phyloP scores from a whole-genome alignment of 2,113 vertebrate genomes.

The Onychostruthus taczanowskii region DNA sequence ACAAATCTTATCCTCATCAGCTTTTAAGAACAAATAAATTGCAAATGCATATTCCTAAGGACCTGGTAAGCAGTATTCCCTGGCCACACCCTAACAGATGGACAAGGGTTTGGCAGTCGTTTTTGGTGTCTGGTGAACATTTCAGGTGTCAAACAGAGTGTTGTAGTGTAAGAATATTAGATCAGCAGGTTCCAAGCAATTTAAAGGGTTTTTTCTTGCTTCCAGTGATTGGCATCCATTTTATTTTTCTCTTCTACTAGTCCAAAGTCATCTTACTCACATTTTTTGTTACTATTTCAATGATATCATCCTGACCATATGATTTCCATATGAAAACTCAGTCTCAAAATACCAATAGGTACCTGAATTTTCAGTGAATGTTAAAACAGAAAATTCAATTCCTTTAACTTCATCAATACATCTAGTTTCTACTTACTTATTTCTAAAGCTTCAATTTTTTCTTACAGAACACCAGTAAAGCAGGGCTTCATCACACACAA shows the following conservation, averaged over 20 bases:
- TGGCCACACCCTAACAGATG: background rate
- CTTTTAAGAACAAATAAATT: background rate
- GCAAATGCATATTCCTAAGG: background rate
- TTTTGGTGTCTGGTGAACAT: background rate
- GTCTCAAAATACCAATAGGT: background rate
- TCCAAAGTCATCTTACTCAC: background rate
- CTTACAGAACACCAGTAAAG: background rate
- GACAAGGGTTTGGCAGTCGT: background rate
- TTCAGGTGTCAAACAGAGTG: background rate
- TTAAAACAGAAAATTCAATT: background rate
- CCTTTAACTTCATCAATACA: background rate
- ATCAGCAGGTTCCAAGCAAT: background rate
- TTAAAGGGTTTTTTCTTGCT: background rate
- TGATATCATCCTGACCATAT: background rate
- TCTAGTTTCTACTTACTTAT: background rate
- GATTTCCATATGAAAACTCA: background rate
- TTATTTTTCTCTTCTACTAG: background rate
- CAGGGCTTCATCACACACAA: background rate
- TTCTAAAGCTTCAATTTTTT: background rate
- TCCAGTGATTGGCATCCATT: background rate
- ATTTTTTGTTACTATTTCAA: background rate
- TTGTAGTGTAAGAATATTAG: background rate
- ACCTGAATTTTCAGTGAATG: background rate
- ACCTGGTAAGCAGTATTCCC: background rate
- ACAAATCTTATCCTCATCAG: background rate